phyloP scores from a whole-genome alignment of 2,797 vertebrate genomes.

The Sciaenops ocellatus region DNA sequence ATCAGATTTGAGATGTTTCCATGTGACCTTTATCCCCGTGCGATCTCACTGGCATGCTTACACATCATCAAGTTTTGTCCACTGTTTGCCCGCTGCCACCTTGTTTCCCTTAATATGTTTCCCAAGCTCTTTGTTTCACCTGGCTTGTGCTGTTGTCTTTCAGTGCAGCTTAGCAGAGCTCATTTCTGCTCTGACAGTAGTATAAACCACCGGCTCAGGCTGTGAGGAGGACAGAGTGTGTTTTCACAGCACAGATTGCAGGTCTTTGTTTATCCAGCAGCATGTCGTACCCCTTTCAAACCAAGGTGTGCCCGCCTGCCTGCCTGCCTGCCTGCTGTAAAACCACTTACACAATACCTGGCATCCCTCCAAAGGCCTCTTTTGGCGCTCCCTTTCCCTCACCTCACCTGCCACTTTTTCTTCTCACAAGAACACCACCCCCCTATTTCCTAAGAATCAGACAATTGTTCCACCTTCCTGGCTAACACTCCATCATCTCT shows the following conservation, averaged over 20 bases:
- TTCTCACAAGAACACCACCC: not conserved
- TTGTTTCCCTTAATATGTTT: conserved; percentile 32
- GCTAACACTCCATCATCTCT: conserved; percentile 19
- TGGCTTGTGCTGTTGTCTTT: conserved; percentile 29
- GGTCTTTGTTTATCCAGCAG: conserved; percentile 57
- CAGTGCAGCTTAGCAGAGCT: conserved; percentile 23
- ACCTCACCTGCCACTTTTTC: conserved; percentile 41
- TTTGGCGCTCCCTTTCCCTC: conserved; percentile 36
- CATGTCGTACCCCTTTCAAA: conserved; percentile 31
- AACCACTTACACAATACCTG: conserved; percentile 72
- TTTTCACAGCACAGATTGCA: conserved; percentile 44
- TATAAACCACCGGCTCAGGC: conserved; percentile 34
- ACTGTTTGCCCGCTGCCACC: conserved; percentile 23
- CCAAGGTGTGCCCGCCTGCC: conserved; percentile 60
- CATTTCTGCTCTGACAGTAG: conserved; percentile 35
- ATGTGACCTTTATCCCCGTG: conserved; percentile 3
- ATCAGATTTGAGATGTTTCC: conserved; percentile 9
- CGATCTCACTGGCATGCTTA: conserved; percentile 9
- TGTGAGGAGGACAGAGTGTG: conserved; percentile 13
- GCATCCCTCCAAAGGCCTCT: conserved; percentile 46
- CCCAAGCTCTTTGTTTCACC: conserved; percentile 25
- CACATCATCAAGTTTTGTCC: conserved; percentile 12
- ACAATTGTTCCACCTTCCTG: conserved; percentile 29
- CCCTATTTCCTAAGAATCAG: not conserved
- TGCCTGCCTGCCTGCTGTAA: conserved; percentile 47